A percentile compares a stretch with the other conserved stretches of the same genome.
Conservation (phyloP, 2,797 vertebrate species). For the Miopithecus talapoin region DNA sequence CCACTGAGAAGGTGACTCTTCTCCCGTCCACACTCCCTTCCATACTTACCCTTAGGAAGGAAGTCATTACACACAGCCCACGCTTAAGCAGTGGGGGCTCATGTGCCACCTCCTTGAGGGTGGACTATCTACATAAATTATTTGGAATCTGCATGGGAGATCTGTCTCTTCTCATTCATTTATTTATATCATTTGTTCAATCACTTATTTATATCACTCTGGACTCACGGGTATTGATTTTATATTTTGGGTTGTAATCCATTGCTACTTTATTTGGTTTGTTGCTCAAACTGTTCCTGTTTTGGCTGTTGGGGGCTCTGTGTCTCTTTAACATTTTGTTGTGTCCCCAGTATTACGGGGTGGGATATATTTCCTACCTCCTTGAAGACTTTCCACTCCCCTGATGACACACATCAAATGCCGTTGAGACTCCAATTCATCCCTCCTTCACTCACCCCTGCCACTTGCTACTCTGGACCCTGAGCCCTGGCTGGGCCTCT, state of each 20-base stretch:
- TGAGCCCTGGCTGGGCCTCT: not conserved
- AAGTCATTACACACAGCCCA: not conserved
- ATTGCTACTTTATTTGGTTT: not conserved
- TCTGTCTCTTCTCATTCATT: not conserved
- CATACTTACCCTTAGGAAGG: not conserved
- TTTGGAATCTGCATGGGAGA: not conserved
- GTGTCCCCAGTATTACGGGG: not conserved
- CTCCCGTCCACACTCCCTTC: fast-evolving
- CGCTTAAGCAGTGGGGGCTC: not conserved
- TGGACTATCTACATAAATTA: not conserved
- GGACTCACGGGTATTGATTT: not conserved
- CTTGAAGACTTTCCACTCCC: not conserved
- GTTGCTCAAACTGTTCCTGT: not conserved
- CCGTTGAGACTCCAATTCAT: not conserved
- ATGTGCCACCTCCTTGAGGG: not conserved
- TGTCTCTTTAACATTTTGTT: not conserved
- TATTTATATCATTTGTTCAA: not conserved
- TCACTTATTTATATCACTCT: not conserved
- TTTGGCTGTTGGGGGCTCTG: not conserved
- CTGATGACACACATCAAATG: not conserved
- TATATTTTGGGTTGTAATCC: not conserved
- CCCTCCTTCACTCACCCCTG: not conserved
- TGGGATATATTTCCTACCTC: not conserved
- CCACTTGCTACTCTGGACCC: not conserved
- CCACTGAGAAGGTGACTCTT: not conserved